These are phyloP conservation scores for Pocillopora verrucosa DNA, from an alignment of 64 coral and sea anemone species.

Conservation along the genomic window DNA sequence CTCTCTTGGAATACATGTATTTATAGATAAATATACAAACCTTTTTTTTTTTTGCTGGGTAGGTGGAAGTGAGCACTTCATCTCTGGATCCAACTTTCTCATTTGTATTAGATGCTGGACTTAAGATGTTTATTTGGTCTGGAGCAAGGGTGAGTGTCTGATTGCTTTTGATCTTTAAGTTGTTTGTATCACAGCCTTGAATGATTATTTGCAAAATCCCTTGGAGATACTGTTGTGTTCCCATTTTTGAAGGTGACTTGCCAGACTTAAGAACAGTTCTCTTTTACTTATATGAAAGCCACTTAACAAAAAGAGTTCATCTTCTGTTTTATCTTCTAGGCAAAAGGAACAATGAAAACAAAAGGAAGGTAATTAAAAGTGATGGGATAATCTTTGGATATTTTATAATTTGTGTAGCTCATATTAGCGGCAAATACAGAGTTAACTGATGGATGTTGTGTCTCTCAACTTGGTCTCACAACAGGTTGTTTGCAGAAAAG, in stretches of 20 bases:
- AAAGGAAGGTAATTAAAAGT: constrained; percentile 76
- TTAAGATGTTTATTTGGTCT: constrained; percentile 95
- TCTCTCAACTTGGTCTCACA: not conserved
- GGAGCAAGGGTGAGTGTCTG: constrained; percentile 67
- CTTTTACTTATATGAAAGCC: no score
- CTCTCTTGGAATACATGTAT: no score
- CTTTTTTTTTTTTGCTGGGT: not conserved
- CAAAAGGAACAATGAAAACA: constrained; percentile 83
- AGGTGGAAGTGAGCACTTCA: constrained; percentile 65
- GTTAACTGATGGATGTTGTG: not conserved
- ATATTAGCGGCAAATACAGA: not conserved
- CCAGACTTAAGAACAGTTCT: no score
- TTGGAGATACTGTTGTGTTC: no score
- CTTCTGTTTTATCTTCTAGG: constrained; percentile 31
- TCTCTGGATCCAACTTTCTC: constrained; percentile 88
- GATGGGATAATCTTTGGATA: not conserved
- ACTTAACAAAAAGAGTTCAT: not conserved
- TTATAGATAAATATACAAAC: not conserved
- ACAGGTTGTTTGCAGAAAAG: constrained; percentile 88
- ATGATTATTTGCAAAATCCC: no score
- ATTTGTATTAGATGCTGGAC: constrained; percentile 88
- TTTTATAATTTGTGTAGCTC: not conserved
- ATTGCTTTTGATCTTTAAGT: not conserved
- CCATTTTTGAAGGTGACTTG: no score
- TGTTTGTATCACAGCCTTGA: no score